Evolutionary conservation across 92 coral and sea anemone species (phyloP).

Genomic region (Phenganax marumi): DNA sequence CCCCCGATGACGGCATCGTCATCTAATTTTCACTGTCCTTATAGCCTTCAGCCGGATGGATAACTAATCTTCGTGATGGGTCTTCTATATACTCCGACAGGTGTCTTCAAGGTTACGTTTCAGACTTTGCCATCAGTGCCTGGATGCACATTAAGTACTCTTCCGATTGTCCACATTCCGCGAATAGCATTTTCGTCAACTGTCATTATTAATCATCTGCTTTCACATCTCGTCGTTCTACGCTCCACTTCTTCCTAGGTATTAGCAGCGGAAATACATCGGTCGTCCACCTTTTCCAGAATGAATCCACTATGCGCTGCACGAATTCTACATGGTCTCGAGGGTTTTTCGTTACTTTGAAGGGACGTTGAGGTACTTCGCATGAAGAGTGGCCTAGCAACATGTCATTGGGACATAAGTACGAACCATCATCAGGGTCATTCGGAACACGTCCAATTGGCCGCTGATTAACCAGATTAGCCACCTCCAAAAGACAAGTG

Average conservation of each 20-base stretch:
- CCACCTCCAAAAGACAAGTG: no score
- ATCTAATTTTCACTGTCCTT: slow-evolving; percentile 4
- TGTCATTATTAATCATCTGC: slow-evolving; percentile 51
- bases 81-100: slow-evolving; percentile 22
- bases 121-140: slow-evolving; percentile 50
- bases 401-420: no score
- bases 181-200: slow-evolving; percentile 50
- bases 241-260: slow-evolving; percentile 55
- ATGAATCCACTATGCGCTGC: slow-evolving; percentile 58
- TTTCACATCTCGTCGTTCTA: slow-evolving; percentile 44
- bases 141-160: slow-evolving; percentile 46
- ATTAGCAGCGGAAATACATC: slow-evolving; percentile 64
- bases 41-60: slow-evolving; percentile 36
- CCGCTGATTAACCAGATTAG: slow-evolving; percentile 64
- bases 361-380: slow-evolving; percentile 65
- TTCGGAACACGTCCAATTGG: slow-evolving; percentile 59
- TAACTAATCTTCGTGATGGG: slow-evolving; percentile 41
- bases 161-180: slow-evolving; percentile 55
- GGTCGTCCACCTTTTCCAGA: slow-evolving; percentile 65
- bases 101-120: slow-evolving; percentile 50
- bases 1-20: slow-evolving; percentile 20
- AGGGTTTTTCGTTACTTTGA: no score
- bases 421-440: no score
- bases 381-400: slow-evolving; percentile 52
- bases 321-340: no score